Percentiles rank a stretch among this genome's conserved stretches.
phyloP scores from a whole-genome alignment of 1,140 invertebrate species.

The Triops cancriformis region DNA sequence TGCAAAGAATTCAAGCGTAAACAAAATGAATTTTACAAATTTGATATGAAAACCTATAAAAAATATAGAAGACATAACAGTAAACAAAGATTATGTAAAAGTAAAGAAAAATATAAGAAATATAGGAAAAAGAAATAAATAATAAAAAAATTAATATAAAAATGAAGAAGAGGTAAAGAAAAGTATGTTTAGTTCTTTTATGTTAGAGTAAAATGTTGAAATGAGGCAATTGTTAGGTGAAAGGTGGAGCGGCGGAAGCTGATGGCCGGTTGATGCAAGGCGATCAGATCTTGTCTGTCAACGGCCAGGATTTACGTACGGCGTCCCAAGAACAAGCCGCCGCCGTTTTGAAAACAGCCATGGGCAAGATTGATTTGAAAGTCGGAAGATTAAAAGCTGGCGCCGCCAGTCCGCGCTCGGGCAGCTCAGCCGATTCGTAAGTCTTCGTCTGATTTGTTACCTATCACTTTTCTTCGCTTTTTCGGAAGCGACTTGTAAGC shows the following conservation, averaged over 20 bases:
- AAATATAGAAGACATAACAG: too few relatives aligned
- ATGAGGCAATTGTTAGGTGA: constrained; percentile 49
- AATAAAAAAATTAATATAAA: too few relatives aligned
- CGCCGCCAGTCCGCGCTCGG: constrained; percentile 29
- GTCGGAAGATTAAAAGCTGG: constrained; percentile 68
- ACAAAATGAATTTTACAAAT: too few relatives aligned
- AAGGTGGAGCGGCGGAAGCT: constrained; percentile 80
- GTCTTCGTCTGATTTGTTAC: background rate
- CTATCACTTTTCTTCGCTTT: background rate
- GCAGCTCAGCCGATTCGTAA: constrained; percentile 27
- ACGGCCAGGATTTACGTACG: constrained; percentile 74
- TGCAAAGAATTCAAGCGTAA: too few relatives aligned
- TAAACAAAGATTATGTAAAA: too few relatives aligned
- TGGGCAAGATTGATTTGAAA: constrained; percentile 66
- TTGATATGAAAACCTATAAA: too few relatives aligned
- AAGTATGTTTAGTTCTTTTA: too few relatives aligned
- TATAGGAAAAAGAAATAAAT: too few relatives aligned
- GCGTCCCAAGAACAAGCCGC: constrained; percentile 70
- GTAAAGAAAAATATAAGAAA: too few relatives aligned
- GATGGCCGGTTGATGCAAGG: constrained; percentile 87
- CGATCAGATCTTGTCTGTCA: constrained; percentile 82
- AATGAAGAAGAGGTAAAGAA: too few relatives aligned
- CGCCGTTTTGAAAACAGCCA: constrained; percentile 72
- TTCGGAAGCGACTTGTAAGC: background rate
- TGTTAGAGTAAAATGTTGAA: too few relatives aligned